Base-by-base conservation (phyloP, 2,113 vertebrate species). In the Dipodomys spectabilis region DNA sequence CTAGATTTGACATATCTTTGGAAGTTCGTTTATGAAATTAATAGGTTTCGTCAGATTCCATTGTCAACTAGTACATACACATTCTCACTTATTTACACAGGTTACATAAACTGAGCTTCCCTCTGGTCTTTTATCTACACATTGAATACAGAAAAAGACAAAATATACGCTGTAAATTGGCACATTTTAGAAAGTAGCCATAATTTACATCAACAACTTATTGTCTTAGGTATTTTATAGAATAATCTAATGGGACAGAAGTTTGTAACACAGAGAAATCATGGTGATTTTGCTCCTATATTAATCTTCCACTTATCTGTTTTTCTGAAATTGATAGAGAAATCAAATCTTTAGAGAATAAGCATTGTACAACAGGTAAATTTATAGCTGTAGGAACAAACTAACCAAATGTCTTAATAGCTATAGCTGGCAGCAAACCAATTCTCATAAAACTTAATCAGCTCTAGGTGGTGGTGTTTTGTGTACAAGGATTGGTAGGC, bases 21-120 rank as follows among this genome's bases (percentile, higher is more conserved):
- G 69, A 95, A 92, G 44, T 2, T 88, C 90, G 27, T 65, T 93
- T 25, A 75, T 90, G 90, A 95, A 91, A 96, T 86, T 75, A 93
- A 92, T 79, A 82, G 16, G 82, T 80, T 91, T 73, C 7, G 79
- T 0, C 28, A 72, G 39, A 89, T 73, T 91, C 73, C 20, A 72
- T 6, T 71, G 32, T 25, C 25, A 81, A 94, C 86, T 83, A 57
- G 4, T 69, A 30, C 83, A 49, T 30, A 91, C 6, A 35, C 4
- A 49, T 1, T 25, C 7, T 57, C 53, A 57, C 53, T 57, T 13
- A 57, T 57, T 28, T 1, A 53, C 16, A 20, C 15, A 6, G 5
- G 35, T 9, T 45, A 80, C 5, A 85, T 75, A 91, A 95, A 96
- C 80, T 30, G 20, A 6, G 65, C 5, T 68, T 84, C 95, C 13